Evolutionary conservation across 1,140 invertebrate genomes (phyloP), one percentile per base, ranked within the genome.

Genomic region (Stegodyphus mimosarum): DNA sequence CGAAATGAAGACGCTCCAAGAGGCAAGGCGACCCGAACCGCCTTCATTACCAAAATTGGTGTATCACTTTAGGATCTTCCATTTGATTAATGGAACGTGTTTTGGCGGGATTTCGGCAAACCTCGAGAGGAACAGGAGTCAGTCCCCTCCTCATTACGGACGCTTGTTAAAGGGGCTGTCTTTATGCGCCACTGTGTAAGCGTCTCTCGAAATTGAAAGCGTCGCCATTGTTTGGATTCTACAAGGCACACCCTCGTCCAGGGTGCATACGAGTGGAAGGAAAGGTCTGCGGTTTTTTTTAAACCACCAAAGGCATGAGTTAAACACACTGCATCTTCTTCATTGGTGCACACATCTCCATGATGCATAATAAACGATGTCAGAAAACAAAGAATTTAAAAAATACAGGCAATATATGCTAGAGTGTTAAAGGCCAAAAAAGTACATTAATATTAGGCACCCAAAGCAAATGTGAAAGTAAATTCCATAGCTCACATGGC

Each of bases 21-120:
- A 49, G 49, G 64, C 75, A 18, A 71, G 66, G 64, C 51, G 51
- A 70, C 18, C 48, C 55, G 15, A 49, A 15, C 78, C 79, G 80
- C 49, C 80, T 83, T 83, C 80, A 83, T 83, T 83, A 83, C 80
- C 52, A 73, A 74, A 83, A 83, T 83, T 83, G 80, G 80, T 83
- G 80, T 83, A 83, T 83, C 80, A 83, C 80, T 83, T 83, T 83
- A 83, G 80, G 55, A 74, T 79, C 78, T 81, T 81, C 78, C 78
- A 72, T 81, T 72, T 83, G 80, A 83, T 83, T 83, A 83, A 83
- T 83, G 80, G 80, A 48, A 83, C 80, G 80, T 83, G 80, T 83
- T 83, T 83, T 83, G 80, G 80, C 80, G 80, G 80, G 80, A 83
- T 83, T 83, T 83, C 71, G 55, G 80, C 33, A 74, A 66, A 55